These are phyloP conservation scores for Sarotherodon lohbergeri DNA, from an alignment of 2,113 vertebrate genomes.

Conservation along the genomic window DNA sequence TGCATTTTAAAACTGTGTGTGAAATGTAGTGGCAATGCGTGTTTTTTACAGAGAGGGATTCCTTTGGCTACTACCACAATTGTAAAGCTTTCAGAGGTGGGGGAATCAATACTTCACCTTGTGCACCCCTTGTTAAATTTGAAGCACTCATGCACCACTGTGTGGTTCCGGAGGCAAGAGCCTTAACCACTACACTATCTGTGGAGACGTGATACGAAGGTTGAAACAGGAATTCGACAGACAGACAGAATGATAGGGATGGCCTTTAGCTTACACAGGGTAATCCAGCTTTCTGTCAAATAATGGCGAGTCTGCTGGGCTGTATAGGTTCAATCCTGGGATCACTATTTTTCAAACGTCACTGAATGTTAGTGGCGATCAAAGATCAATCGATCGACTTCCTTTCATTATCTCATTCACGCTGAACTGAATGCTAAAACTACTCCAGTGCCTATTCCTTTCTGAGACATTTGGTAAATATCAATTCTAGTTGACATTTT, in stretches of 20 bases:
- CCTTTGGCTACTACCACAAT: neutral
- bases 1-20: neutral
- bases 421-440: conserved; percentile 45
- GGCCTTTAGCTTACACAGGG: conserved; percentile 58
- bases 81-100: neutral
- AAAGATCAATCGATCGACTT: conserved; percentile 49
- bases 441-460: neutral
- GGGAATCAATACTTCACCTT: conserved; percentile 16
- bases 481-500: conserved; percentile 53
- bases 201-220: conserved; percentile 43
- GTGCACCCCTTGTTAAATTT: conserved; percentile 35
- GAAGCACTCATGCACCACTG: conserved; percentile 23
- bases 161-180: conserved; percentile 28
- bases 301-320: conserved; percentile 36
- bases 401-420: conserved; percentile 50
- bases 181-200: conserved; percentile 39
- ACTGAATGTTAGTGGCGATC: conserved; percentile 50
- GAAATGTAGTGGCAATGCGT: neutral
- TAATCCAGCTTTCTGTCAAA: conserved; percentile 67
- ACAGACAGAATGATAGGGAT: conserved; percentile 57
- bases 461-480: conserved; percentile 38
- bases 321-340: conserved; percentile 38
- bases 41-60: neutral
- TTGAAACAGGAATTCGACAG: conserved; percentile 34
- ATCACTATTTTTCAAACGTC: conserved; percentile 53